phyloP scores from a whole-genome alignment of 2,113 vertebrate genomes.

The Coreoperca whiteheadi region DNA sequence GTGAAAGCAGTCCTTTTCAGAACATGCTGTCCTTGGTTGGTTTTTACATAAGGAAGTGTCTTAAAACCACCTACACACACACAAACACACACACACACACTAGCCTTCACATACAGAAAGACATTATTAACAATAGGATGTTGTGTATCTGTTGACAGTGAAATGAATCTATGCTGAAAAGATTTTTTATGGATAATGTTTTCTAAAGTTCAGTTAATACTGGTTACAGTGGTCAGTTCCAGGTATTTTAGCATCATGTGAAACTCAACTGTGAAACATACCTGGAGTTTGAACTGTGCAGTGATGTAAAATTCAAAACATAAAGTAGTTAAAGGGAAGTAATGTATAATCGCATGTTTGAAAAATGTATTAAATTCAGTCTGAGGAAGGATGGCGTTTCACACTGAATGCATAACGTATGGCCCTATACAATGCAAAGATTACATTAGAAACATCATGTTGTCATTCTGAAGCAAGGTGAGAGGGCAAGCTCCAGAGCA shows the following conservation, averaged over 20 bases:
- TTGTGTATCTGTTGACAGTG: conserved; percentile 28
- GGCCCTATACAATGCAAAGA: background rate
- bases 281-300: background rate
- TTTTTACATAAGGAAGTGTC: conserved; percentile 76
- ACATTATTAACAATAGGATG: conserved; percentile 37
- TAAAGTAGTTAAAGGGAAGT: background rate
- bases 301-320: background rate
- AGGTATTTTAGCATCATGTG: background rate
- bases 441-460: background rate
- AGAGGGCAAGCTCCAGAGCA: background rate
- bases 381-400: background rate
- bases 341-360: background rate
- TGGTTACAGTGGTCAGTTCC: background rate
- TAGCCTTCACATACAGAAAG: conserved; percentile 42
- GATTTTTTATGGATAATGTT: conserved; percentile 16
- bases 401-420: background rate
- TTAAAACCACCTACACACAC: conserved; percentile 67
- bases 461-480: background rate
- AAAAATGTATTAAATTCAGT: background rate
- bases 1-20: conserved; percentile 74
- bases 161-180: conserved; percentile 41
- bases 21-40: conserved; percentile 79
- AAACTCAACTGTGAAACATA: background rate
- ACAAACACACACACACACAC: conserved; percentile 17
- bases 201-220: conserved; percentile 11